These are phyloP conservation scores for Antitype chi DNA, from an alignment of 2,888 invertebrate species.

Conservation along the genomic window DNA sequence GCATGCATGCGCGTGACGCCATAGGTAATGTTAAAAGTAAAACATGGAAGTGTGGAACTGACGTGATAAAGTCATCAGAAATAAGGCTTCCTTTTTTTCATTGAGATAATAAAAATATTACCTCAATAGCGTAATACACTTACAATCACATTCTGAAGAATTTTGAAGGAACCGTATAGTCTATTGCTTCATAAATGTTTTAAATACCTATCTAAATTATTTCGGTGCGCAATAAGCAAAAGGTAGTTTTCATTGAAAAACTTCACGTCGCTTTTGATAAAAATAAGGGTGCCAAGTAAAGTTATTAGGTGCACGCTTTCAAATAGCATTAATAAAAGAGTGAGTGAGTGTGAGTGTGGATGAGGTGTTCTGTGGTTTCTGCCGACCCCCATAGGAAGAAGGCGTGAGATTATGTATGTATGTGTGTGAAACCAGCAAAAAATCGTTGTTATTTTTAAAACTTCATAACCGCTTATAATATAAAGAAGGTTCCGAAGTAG, in stretches of 20 bases:
- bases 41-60: slow-evolving; percentile 11
- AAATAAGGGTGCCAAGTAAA: not conserved
- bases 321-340: not conserved
- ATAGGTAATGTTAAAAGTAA: not conserved
- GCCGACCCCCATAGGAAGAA: too few relatives aligned
- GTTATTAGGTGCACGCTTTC: too few relatives aligned
- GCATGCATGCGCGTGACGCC: slow-evolving; percentile 16
- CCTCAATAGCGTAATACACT: too few relatives aligned
- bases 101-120: not conserved
- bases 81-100: not conserved
- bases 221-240: not conserved
- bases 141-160: not conserved
- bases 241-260: not conserved
- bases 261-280: not conserved
- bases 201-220: too few relatives aligned
- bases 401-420: too few relatives aligned
- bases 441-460: too few relatives aligned
- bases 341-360: too few relatives aligned
- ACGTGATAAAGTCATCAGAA: not conserved
- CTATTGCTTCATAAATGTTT: not conserved
- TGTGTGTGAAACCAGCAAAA: too few relatives aligned
- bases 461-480: too few relatives aligned
- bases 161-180: not conserved
- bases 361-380: too few relatives aligned
- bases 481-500: too few relatives aligned